Percentiles rank a stretch among this genome's conserved stretches.
Evolutionary conservation across 2,797 vertebrate genomes (phyloP).

Genomic region (Mormyrus hasselquistii): DNA sequence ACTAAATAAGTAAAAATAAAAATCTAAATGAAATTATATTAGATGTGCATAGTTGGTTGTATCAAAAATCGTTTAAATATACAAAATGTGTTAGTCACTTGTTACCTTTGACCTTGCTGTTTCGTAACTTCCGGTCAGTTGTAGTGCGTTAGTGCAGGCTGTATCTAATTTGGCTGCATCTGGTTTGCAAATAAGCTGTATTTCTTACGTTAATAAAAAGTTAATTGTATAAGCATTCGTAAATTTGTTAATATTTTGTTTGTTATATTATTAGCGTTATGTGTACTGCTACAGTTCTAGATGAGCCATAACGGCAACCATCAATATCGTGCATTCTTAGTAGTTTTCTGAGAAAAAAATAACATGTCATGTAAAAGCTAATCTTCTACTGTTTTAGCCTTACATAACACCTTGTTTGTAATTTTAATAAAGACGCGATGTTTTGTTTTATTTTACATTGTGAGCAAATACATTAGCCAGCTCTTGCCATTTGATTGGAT

Average conservation of each 20-base stretch:
- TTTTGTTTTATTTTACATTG: background rate
- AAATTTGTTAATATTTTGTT: background rate
- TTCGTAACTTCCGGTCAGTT: constrained; percentile 4
- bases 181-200: background rate
- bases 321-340: background rate
- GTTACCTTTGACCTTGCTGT: constrained; percentile 14
- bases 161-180: background rate
- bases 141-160: background rate
- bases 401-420: background rate
- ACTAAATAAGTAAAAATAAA: background rate
- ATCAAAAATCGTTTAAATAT: background rate
- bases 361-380: background rate
- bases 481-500: background rate
- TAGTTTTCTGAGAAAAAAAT: background rate
- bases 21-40: background rate
- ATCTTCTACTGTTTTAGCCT: background rate
- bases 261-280: background rate
- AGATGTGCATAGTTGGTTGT: background rate
- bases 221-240: background rate
- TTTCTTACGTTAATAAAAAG: background rate
- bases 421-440: background rate
- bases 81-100: background rate
- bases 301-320: background rate
- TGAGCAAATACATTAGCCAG: background rate
- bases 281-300: background rate